Base-by-base conservation (phyloP, 2,113 vertebrate species). In the Hucho hucho region DNA sequence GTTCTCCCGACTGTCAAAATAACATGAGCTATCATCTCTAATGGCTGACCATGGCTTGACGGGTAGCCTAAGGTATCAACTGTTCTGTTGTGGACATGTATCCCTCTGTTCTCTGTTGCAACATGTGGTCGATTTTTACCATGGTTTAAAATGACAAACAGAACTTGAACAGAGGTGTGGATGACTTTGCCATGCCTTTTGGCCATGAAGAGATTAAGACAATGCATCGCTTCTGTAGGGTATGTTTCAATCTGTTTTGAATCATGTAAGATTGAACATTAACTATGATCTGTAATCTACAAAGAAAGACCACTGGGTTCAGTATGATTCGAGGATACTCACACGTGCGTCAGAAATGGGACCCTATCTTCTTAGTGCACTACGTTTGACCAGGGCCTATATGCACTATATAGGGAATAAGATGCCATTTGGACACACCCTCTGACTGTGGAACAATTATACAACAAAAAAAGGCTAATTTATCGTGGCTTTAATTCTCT, bases 1-100 rank as follows among this genome's bases (percentile, higher is more conserved):
- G 72, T 72, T 73, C 69, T 74, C 65, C 73, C 32, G 16, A 5
- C 29, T 68, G 63, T 82, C 73, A 84, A 56, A 84, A 76, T 20
- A 18, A 16, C 28, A 25, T 46, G 53, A 58, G 22, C 69, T 65
- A 76, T 75, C 81, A 71, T 72, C 26, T 66, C 69, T 78, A 75
- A 79, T 74, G 58, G 74, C 22, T 26, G 37, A 16, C 76, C 69
- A 70, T 25, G 76, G 28, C 18, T 61, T 70, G 75, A 83, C 29
- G 68, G 26, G 70, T 72, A 67, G 72, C 81, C 71, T 29, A 3
- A 37, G 75, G 82, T 69, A 63, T 72, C 46, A 68, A 53, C 49
- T 74, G 70, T 73, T 72, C 79, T 69, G 67, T 25, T 22, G 43
- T 7, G 11, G 66, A 72, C 49, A 67, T 46, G 5, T 24, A 59